A percentile compares a stretch with the other conserved stretches of the same genome.
Conservation (phyloP, 1,140 invertebrate genomes). For the Ooceraea biroi region DNA sequence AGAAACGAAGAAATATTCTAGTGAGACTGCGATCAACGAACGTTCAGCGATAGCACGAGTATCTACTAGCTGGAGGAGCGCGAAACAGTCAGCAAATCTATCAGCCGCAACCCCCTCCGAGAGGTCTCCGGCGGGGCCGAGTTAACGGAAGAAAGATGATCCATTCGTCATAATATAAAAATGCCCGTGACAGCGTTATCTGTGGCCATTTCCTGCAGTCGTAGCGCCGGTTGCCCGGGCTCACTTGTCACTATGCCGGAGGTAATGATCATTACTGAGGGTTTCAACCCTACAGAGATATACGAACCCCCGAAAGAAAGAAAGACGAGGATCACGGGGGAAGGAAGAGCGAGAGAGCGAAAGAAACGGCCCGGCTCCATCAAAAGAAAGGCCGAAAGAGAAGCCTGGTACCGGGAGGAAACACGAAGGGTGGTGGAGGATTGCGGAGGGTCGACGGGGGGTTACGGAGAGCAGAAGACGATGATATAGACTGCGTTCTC, state of each 20-base stretch:
- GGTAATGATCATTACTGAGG: slow-evolving; percentile 85
- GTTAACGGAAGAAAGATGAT: slow-evolving; percentile 80
- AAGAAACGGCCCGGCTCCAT: slow-evolving; percentile 16
- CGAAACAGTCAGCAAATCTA: slow-evolving; percentile 73
- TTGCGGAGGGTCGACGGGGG: slow-evolving; percentile 16
- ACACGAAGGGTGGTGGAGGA: not conserved
- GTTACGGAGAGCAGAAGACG: slow-evolving; percentile 68
- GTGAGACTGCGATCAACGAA: too few species aligned
- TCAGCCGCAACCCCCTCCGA: slow-evolving; percentile 53
- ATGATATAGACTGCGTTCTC: slow-evolving; percentile 73
- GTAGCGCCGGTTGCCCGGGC: slow-evolving; percentile 72
- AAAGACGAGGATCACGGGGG: slow-evolving; percentile 17
- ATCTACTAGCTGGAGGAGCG: too few species aligned
- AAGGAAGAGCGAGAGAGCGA: slow-evolving; percentile 29
- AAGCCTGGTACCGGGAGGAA: slow-evolving; percentile 31
- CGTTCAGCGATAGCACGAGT: too few species aligned
- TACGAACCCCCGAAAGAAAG: slow-evolving; percentile 29
- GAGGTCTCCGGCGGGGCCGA: slow-evolving; percentile 41
- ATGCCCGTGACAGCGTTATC: slow-evolving; percentile 84
- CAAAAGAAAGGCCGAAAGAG: slow-evolving; percentile 46
- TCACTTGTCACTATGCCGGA: slow-evolving; percentile 85
- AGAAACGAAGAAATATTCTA: too few species aligned
- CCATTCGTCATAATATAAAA: slow-evolving; percentile 86
- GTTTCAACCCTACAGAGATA: slow-evolving; percentile 69
- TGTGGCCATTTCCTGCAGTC: slow-evolving; percentile 84